Conservation (phyloP, 2,797 vertebrate species). For the Malacoctenus gilli region DNA sequence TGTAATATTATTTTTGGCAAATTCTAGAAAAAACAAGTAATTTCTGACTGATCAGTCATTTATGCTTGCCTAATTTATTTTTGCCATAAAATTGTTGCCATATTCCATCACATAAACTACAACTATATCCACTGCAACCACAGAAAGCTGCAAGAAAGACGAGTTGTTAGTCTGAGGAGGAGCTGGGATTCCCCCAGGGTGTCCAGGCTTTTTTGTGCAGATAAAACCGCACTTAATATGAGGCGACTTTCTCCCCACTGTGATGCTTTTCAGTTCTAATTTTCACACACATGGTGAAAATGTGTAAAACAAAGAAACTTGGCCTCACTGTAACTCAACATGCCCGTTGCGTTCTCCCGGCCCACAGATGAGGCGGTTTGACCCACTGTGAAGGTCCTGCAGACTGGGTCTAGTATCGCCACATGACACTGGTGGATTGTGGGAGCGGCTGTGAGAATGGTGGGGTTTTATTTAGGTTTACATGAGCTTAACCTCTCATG, state of each 20-base stretch:
- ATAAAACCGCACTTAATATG: slow-evolving; percentile 1
- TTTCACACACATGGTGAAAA: background rate
- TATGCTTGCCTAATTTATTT: too few relatives aligned
- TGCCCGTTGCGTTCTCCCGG: background rate
- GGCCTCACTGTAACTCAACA: background rate
- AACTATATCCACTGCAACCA: too few relatives aligned
- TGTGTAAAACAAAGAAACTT: slow-evolving; percentile 1
- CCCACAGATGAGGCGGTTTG: background rate
- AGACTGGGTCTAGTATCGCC: background rate
- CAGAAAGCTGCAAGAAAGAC: too few relatives aligned
- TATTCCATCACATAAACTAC: too few relatives aligned
- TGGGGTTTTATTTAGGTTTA: background rate
- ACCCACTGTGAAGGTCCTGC: background rate
- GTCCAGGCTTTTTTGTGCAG: background rate
- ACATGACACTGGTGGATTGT: background rate
- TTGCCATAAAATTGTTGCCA: too few relatives aligned
- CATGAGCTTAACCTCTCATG: background rate
- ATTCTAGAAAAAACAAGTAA: too few relatives aligned
- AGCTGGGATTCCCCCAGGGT: too few relatives aligned
- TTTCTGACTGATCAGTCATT: too few relatives aligned
- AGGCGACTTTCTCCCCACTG: slow-evolving; percentile 1
- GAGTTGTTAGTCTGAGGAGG: too few relatives aligned
- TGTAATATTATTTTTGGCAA: too few relatives aligned
- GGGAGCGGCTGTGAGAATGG: background rate
- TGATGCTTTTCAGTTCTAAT: background rate